These are phyloP conservation scores for Callyntrura guangdongensis DNA, from an alignment of 2,888 invertebrate genomes.

Conservation along the genomic window DNA sequence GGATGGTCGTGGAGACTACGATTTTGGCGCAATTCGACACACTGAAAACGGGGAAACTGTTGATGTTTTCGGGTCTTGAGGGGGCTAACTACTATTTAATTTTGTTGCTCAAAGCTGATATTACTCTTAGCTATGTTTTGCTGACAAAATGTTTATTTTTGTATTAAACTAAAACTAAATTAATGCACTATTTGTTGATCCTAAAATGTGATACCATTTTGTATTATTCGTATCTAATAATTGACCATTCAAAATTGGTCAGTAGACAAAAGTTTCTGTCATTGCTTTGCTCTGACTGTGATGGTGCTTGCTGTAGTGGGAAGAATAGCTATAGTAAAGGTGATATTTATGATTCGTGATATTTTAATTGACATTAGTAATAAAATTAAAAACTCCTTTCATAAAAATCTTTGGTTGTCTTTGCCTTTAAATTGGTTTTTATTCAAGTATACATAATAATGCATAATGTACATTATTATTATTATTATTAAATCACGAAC, in stretches of 20 bases:
- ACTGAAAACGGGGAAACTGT: constrained; percentile 90
- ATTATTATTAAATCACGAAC: constrained; percentile 44
- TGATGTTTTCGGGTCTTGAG: constrained; percentile 96
- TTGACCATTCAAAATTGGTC: no score
- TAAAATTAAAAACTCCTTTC: neutral
- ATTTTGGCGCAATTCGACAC: constrained; percentile 91
- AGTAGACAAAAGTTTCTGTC: no score
- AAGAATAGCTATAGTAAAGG: neutral
- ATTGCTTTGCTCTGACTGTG: no score
- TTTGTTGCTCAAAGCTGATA: neutral
- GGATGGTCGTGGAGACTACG: constrained; percentile 97
- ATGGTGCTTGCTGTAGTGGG: no score
- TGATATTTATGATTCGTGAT: neutral
- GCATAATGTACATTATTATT: constrained; percentile 33
- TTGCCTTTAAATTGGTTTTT: constrained; percentile 48
- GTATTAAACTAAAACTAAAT: neutral
- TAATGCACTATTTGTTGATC: neutral
- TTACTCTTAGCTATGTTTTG: neutral
- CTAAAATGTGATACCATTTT: neutral
- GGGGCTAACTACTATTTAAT: neutral
- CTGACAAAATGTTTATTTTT: neutral
- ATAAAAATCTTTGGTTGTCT: neutral
- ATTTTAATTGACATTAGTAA: neutral
- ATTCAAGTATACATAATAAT: constrained; percentile 44
- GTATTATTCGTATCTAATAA: no score